Base-by-base conservation (phyloP, 2,888 invertebrate genomes). In the Morpho deidamia region DNA sequence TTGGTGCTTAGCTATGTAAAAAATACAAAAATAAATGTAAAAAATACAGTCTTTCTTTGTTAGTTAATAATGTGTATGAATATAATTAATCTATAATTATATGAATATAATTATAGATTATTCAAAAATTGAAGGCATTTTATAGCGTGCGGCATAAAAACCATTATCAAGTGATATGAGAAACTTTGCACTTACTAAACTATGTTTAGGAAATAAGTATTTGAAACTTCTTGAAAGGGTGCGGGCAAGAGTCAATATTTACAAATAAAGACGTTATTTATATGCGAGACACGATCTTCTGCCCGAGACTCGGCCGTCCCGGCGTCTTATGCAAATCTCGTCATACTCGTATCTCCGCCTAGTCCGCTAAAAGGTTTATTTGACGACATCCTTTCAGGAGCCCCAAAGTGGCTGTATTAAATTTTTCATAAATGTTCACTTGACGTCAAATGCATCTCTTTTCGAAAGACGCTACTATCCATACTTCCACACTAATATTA, bases 231-330 rank as follows among this genome's bases (percentile, higher is more conserved):
- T 80, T 74, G 74, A 66, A 78, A 81, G 83, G 84, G 83, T 82
- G 83, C 77, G 79, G 80, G 72, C 71, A 73, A 77, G 74, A 81
- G 87, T 83, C 83, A 88, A 89, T 89, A 86, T 89, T 88, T 85
- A 85, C 83, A 81, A 83, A 85, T 81, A 84, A 88, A 87, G 83
- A 81, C 83, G 83, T 78, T 84, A 87, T 88, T 87, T 84, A 83
- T 83, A 88, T 87, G 86, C 87, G 71, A 76, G 81, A 83, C 87
- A 86, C 85, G 87, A 82, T 79, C 81, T 73, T 69, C 74, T 72
- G 72, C 72, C 76, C 70, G 71, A 58, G 74, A 75, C 71, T 73
- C 68, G 74, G 70, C 73, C 74, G 72, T 71, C 71, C 72, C 66
- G 74, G 76, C 79, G 80, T 78, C 78, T 82, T 83, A 85, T 85